These are phyloP conservation scores for Sialis lutaria DNA, from an alignment of 2,888 invertebrate species.

Conservation along the genomic window DNA sequence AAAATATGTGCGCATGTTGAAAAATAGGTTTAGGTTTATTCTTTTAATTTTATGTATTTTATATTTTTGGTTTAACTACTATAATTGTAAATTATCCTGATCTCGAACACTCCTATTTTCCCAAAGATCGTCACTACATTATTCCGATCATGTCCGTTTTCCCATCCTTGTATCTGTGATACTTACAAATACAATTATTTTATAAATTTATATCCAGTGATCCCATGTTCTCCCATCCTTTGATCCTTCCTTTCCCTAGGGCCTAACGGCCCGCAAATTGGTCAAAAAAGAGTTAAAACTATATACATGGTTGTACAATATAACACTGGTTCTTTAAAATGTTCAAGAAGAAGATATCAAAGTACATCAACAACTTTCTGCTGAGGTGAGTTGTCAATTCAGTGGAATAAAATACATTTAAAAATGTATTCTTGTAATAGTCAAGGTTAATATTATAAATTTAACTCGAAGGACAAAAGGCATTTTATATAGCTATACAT, in stretches of 20 bases:
- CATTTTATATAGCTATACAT: no score
- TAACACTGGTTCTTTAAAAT: background rate
- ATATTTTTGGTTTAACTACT: constrained; percentile 1
- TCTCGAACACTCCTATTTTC: constrained; percentile 3
- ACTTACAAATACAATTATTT: constrained; percentile 2
- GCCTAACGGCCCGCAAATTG: constrained; percentile 9
- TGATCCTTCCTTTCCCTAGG: constrained; percentile 7
- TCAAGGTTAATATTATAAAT: no score
- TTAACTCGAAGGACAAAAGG: no score
- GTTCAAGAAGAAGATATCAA: no score
- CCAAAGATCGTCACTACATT: background rate
- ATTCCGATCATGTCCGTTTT: background rate
- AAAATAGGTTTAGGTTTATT: constrained; percentile 1
- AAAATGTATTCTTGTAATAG: no score
- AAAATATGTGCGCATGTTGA: background rate
- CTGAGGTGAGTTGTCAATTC: no score
- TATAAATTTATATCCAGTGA: background rate
- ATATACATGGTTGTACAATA: background rate
- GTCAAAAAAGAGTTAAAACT: constrained; percentile 5
- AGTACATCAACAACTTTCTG: no score
- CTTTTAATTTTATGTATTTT: constrained; percentile 4
- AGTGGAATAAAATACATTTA: no score
- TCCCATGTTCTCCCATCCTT: constrained; percentile 1
- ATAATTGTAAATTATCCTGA: constrained; percentile 5
- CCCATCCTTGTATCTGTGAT: constrained; percentile 6